Base-by-base conservation (phyloP, 2,888 invertebrate species). In the Coenonympha arcania region DNA sequence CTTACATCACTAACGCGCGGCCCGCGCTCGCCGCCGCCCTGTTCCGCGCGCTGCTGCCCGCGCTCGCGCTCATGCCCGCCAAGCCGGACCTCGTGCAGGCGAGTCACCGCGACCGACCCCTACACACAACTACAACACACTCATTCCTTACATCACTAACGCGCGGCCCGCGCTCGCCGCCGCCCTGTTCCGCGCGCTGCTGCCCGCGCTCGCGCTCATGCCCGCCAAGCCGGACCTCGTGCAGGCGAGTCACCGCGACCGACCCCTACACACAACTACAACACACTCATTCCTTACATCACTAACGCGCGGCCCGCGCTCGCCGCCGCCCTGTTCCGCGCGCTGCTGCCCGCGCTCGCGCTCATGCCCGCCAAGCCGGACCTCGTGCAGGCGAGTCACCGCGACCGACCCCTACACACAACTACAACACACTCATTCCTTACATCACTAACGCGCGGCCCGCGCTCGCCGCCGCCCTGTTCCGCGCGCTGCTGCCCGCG, bases 151-250 rank as follows among this genome's bases (percentile, higher is more conserved):
- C n/a, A n/a, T n/a, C n/a, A n/a, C n/a, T n/a, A n/a, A n/a, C 16
- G 52, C 65, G 47, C 66, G 66, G 28, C 61, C 73, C 1, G 57
- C 54, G 24, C 73, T 82, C 73, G 2, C 66, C 62, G 1, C 62
- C 16, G 45, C 65, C 0, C 64, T 83, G 51, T 69, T 76, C 64
- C 65, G 65, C 3, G 52, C 62, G 1, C 49, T 83, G 2, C 71
- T 74, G 50, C 78, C 79, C 47, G 68, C 76, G 43, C 67, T 84
- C 45, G 70, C 70, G 3, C 64, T 71, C 6, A 71, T 72, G 57
- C 73, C 80, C 4, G 51, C 47, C 0, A 62, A 71, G 22, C 65
- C 66, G 0, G 46, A 59, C 1, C 73, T 78, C 2, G 43, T 43
- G 5, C 43, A 19, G 43, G 43, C 28, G 4, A 9, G 26, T 37